Evolutionary conservation across 2,888 invertebrate genomes (phyloP).

Genomic region (Apodemia mormo): DNA sequence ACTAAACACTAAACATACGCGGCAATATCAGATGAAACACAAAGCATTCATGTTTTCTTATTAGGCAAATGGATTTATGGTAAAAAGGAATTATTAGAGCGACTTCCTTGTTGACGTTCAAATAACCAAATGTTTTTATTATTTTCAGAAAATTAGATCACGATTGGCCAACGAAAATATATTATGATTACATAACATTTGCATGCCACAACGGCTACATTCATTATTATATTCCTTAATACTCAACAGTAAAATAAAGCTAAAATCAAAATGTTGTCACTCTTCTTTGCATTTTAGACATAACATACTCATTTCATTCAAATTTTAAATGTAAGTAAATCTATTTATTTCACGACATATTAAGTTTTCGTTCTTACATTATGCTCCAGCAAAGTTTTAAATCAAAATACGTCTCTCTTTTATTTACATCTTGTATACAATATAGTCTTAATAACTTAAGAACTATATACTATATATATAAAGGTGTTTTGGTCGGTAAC

Average conservation of each 20-base stretch:
- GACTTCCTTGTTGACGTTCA: slow-evolving; percentile 8
- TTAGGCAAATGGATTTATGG: slow-evolving; percentile 37
- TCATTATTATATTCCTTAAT: neutral
- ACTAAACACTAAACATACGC: neutral
- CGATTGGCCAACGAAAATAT: neutral
- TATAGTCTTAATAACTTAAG: too few species aligned
- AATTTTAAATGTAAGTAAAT: too few species aligned
- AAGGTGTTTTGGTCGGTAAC: too few species aligned
- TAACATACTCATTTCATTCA: too few species aligned
- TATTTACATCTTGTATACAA: too few species aligned
- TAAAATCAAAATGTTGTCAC: neutral
- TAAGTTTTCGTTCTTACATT: too few species aligned
- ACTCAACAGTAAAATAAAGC: too few species aligned
- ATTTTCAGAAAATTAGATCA: slow-evolving; percentile 14
- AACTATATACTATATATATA: too few species aligned
- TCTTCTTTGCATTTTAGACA: too few species aligned
- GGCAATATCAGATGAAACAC: slow-evolving; percentile 42
- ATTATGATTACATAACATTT: neutral
- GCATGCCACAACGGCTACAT: neutral
- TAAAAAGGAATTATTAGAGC: slow-evolving; percentile 32
- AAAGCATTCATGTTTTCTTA: slow-evolving; percentile 40
- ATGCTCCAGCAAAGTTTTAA: too few species aligned
- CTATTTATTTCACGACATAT: too few species aligned
- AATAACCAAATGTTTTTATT: slow-evolving; percentile 14
- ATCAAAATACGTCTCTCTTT: too few species aligned